Percentiles rank a stretch among this genome's conserved stretches.
Evolutionary conservation across 1,140 invertebrate species (phyloP).

Genomic region (Antheraea mylitta): DNA sequence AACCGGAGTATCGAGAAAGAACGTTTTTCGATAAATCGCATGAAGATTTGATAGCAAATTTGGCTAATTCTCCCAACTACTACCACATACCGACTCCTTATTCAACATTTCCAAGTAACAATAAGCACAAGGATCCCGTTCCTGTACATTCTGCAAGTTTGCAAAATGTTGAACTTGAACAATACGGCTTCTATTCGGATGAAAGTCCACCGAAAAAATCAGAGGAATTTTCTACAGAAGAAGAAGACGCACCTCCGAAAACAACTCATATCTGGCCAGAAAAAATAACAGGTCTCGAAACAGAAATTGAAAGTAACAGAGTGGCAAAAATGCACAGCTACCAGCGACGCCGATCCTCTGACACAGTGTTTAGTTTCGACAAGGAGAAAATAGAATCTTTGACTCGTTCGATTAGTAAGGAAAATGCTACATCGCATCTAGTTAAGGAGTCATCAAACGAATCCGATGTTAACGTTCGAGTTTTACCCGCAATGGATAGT

Average conservation of each 20-base stretch:
- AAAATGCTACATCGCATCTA: conserved; percentile 62
- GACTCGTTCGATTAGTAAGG: conserved; percentile 76
- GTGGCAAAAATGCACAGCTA: conserved; percentile 70
- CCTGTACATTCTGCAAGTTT: conserved; percentile 83
- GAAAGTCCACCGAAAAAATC: conserved; percentile 61
- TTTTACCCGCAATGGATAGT: conserved; percentile 78
- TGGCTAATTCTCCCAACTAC: conserved; percentile 80
- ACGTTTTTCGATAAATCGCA: conserved; percentile 77
- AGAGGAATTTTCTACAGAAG: conserved; percentile 66
- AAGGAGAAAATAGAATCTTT: conserved; percentile 85
- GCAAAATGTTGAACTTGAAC: conserved; percentile 84
- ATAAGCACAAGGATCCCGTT: conserved; percentile 79
- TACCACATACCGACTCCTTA: conserved; percentile 83
- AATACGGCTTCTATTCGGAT: conserved; percentile 75
- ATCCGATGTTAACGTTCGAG: conserved; percentile 74
- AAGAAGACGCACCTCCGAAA: conserved; percentile 56
- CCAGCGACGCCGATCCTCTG: conserved; percentile 76
- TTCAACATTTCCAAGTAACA: conserved; percentile 81
- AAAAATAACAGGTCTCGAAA: conserved; percentile 77
- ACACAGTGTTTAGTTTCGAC: conserved; percentile 85
- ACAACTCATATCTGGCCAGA: conserved; percentile 80
- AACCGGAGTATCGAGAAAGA: conserved; percentile 66
- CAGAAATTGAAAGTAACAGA: conserved; percentile 74
- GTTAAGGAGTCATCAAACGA: conserved; percentile 79
- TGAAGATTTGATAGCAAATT: conserved; percentile 79